These are phyloP conservation scores for Eupristina koningsbergeri DNA, from an alignment of 1,140 invertebrate genomes.

Conservation along the genomic window DNA sequence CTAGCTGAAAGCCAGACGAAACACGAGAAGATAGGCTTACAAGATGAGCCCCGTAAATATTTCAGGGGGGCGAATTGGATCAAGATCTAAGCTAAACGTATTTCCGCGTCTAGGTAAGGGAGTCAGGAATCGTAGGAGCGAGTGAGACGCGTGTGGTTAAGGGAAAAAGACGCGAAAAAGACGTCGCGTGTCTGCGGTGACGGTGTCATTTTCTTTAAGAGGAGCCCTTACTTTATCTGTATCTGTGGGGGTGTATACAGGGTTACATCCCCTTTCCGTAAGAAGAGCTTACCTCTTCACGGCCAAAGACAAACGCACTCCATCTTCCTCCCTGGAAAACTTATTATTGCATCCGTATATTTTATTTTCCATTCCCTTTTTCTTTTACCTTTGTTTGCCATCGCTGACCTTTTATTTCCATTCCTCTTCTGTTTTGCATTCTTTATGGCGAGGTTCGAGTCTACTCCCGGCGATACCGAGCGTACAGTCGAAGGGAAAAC, in stretches of 20 bases:
- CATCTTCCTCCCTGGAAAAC: constrained; percentile 1
- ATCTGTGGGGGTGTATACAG: not conserved
- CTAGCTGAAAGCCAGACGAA: constrained; percentile 31
- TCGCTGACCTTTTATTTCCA: not conserved
- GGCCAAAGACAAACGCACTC: not conserved
- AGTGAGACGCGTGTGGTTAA: not conserved
- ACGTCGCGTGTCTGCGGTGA: not conserved
- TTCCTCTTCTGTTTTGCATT: constrained; percentile 27
- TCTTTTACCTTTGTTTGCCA: not conserved
- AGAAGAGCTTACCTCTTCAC: not conserved
- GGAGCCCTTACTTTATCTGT: not conserved
- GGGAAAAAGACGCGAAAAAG: not conserved
- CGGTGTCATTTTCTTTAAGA: constrained; percentile 25
- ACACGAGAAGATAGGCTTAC: constrained; percentile 45
- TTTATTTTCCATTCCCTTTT: not conserved
- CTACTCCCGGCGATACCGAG: not conserved
- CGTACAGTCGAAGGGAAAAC: not conserved
- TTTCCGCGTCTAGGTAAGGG: constrained; percentile 22
- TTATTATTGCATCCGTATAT: constrained; percentile 14
- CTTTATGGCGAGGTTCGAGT: not conserved
- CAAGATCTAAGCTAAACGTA: constrained; percentile 53
- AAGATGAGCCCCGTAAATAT: constrained; percentile 53
- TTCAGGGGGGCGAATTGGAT: constrained; percentile 52
- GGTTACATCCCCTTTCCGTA: not conserved
- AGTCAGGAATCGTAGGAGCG: not conserved